These are phyloP conservation scores for Cryptosula pallasiana DNA, from an alignment of 2,888 invertebrate genomes.

Conservation along the genomic window DNA sequence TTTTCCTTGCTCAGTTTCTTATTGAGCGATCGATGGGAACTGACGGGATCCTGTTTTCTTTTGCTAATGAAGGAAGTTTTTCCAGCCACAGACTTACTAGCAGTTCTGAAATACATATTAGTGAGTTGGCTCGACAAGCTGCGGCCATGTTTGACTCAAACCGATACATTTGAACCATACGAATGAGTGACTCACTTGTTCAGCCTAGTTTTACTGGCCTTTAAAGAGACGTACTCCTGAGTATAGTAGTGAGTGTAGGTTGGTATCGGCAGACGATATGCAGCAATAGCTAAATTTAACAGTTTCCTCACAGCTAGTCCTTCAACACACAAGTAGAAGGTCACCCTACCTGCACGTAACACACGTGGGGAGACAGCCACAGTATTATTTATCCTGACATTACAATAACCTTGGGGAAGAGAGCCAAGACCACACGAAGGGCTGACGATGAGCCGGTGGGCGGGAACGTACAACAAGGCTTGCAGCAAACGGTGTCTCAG, in stretches of 20 bases:
- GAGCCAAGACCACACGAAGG: neutral
- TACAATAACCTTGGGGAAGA: slow-evolving; percentile 7
- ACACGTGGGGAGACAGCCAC: too few species aligned
- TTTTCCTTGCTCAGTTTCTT: too few species aligned
- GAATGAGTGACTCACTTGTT: neutral
- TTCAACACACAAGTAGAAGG: neutral
- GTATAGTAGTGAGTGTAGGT: neutral
- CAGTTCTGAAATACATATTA: neutral
- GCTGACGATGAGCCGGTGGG: neutral
- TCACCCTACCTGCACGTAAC: too few species aligned
- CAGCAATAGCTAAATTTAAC: neutral
- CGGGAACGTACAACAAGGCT: neutral
- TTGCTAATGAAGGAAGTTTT: neutral
- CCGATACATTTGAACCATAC: too few species aligned
- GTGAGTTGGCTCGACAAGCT: neutral
- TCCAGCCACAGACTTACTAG: neutral
- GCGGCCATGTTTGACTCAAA: too few species aligned
- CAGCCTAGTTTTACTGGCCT: neutral
- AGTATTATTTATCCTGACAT: too few species aligned
- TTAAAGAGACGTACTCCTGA: neutral
- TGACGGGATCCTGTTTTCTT: neutral
- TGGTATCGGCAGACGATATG: neutral
- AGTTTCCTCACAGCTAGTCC: slow-evolving; percentile 5
- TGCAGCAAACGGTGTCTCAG: neutral
- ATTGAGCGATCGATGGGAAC: too few species aligned